Conservation (phyloP, 1,140 invertebrate species). For the Bombus affinis region DNA sequence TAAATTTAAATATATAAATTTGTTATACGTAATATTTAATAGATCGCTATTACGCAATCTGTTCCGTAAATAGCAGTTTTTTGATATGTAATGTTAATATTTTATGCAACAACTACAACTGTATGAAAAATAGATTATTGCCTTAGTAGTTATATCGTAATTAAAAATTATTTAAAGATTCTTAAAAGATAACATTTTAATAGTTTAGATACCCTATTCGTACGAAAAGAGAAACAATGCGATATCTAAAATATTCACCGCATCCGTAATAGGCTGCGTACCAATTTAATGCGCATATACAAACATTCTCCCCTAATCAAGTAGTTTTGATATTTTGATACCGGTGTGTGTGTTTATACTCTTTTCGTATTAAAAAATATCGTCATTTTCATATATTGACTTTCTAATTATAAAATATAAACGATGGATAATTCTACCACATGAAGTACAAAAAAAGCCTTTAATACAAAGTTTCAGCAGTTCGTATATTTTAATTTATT, state of each 20-base stretch:
- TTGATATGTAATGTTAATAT: not conserved
- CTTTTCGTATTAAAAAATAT: not conserved
- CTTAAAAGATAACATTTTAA: not conserved
- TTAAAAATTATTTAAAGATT: not conserved
- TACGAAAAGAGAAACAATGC: not conserved
- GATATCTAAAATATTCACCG: not conserved
- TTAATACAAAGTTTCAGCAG: constrained; percentile 6
- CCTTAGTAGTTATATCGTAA: not conserved
- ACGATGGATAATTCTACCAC: not conserved
- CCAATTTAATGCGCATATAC: not conserved
- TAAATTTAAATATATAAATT: not conserved
- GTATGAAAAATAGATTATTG: not conserved
- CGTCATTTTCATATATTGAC: not conserved
- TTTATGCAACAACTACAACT: not conserved
- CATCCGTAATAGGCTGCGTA: too few species aligned
- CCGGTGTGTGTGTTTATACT: not conserved
- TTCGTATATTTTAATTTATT: constrained; percentile 1
- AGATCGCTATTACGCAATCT: not conserved
- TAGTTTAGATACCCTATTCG: not conserved
- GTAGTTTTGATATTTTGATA: not conserved
- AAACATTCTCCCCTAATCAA: not conserved
- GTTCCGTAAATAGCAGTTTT: not conserved
- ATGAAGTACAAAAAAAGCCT: not conserved
- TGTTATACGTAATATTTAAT: not conserved
- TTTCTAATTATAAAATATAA: not conserved